These are phyloP conservation scores for Hormaphis cornu DNA, from an alignment of 1,140 invertebrate species.

Conservation along the genomic window DNA sequence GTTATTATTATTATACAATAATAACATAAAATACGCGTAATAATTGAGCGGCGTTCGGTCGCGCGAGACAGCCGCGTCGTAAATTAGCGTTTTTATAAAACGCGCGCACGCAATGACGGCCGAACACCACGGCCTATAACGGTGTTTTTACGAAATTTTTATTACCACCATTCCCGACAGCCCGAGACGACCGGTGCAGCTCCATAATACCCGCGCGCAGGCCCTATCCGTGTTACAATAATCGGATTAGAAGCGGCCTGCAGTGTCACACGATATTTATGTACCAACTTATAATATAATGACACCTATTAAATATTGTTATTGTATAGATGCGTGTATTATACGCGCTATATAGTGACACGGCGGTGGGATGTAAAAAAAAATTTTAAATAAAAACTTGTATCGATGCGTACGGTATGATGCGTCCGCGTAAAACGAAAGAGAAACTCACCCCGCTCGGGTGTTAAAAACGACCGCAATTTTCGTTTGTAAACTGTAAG, in stretches of 20 bases:
- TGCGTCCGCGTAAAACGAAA: background rate
- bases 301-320: too few relatives aligned
- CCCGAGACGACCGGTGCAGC: too few relatives aligned
- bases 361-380: too few relatives aligned
- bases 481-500: background rate
- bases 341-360: background rate
- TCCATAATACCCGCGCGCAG: too few relatives aligned
- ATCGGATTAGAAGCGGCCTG: conserved; percentile 10
- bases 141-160: background rate
- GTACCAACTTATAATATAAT: background rate
- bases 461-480: conserved; percentile 16
- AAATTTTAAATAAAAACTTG: too few relatives aligned
- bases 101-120: too few relatives aligned
- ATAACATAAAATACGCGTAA: too few relatives aligned
- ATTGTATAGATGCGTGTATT: background rate
- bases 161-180: background rate
- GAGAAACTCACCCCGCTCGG: background rate
- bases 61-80: background rate
- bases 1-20: too few relatives aligned
- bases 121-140: too few relatives aligned
- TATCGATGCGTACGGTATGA: too few relatives aligned
- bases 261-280: conserved; percentile 13
- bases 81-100: background rate
- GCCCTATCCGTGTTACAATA: too few relatives aligned
- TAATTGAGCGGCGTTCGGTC: too few relatives aligned